Percentiles rank a stretch among this genome's conserved stretches.
Evolutionary conservation across 2,113 vertebrate species (phyloP).

Genomic region (Aphyosemion australe): DNA sequence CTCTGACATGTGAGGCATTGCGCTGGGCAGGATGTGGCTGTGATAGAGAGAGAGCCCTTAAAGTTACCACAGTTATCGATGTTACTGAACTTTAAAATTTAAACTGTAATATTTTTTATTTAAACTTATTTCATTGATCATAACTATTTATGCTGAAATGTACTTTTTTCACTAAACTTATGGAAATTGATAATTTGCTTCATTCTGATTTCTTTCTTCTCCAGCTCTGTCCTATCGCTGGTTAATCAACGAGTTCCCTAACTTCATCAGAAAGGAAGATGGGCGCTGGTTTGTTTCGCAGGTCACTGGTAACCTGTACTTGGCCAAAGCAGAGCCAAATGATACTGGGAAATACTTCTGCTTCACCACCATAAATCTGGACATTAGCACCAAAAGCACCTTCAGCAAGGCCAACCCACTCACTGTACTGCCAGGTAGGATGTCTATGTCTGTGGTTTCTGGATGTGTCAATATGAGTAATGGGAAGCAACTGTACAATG

Average conservation of each 20-base stretch:
- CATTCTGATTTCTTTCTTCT: neutral
- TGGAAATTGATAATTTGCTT: too few species aligned
- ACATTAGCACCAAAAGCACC: conserved; percentile 94
- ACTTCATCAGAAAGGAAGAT: conserved; percentile 85
- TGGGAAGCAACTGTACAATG: too few species aligned
- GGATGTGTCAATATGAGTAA: too few species aligned
- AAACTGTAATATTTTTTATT: too few species aligned
- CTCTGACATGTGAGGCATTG: too few species aligned
- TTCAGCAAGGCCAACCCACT: conserved; percentile 92
- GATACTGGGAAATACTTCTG: conserved; percentile 94
- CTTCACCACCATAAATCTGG: conserved; percentile 92
- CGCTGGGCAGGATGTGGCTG: too few species aligned
- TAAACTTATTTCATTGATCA: too few species aligned
- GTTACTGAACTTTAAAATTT: too few species aligned
- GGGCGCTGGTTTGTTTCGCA: conserved; percentile 93
- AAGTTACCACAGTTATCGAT: too few species aligned
- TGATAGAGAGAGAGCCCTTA: too few species aligned
- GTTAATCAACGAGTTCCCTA: conserved; percentile 94
- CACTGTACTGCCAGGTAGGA: conserved; percentile 84
- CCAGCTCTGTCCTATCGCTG: conserved; percentile 92
- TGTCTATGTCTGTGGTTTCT: too few species aligned
- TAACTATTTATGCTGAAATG: neutral
- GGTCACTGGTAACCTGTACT: conserved; percentile 93
- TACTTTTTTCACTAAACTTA: too few species aligned
- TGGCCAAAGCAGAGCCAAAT: conserved; percentile 86